Percentiles rank a stretch among this genome's conserved stretches.
Conservation (phyloP, 2,888 invertebrate species). For the Rotaria sp. region DNA sequence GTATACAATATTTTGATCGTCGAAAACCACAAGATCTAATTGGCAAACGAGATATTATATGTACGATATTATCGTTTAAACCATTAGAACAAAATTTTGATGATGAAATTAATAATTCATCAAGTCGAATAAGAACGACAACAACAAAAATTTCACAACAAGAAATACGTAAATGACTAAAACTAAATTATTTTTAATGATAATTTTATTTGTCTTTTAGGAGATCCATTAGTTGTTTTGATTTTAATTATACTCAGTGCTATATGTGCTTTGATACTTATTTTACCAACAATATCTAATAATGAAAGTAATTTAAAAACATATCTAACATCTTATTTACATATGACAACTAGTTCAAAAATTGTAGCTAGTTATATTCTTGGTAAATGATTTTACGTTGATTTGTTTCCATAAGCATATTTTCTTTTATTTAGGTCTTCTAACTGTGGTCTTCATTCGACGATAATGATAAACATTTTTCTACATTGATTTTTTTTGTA, state of each 20-base stretch:
- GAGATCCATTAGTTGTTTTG: neutral
- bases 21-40: conserved; percentile 3
- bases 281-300: neutral
- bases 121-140: neutral
- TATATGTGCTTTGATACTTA: neutral
- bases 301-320: neutral
- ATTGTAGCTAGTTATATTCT: conserved; percentile 3
- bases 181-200: neutral
- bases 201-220: neutral
- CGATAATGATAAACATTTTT: neutral
- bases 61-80: conserved; percentile 11
- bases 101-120: neutral
- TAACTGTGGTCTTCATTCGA: neutral
- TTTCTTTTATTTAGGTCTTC: neutral
- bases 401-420: too few relatives aligned
- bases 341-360: neutral
- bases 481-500: neutral
- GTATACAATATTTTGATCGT: neutral
- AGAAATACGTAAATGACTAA: neutral
- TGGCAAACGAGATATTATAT: neutral
- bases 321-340: neutral
- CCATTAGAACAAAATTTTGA: neutral
- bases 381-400: neutral
- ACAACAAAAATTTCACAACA: neutral
- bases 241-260: neutral